Conservation (phyloP, 2,888 invertebrate genomes). For the Macrostomum cliftonense region DNA sequence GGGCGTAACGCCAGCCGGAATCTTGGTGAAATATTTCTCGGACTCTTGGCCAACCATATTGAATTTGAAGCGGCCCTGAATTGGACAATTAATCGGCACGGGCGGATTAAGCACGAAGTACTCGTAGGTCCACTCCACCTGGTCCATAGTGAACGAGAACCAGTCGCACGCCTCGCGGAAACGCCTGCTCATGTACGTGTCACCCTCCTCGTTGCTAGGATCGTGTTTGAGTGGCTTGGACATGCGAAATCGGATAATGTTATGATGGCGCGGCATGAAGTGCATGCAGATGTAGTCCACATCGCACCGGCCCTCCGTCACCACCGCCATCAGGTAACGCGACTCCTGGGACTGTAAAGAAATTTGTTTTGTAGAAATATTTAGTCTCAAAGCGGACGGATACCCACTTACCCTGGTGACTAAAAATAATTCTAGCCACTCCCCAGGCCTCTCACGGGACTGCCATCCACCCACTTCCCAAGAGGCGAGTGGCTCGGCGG, state of each 20-base stretch:
- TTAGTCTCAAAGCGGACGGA: no score
- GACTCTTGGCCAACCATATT: slow-evolving; percentile 45
- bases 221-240: slow-evolving; percentile 23
- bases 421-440: no score
- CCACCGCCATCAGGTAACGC: slow-evolving; percentile 79
- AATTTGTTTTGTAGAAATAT: no score
- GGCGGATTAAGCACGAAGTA: slow-evolving; percentile 43
- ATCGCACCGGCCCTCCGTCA: slow-evolving; percentile 83
- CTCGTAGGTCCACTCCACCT: slow-evolving; percentile 34
- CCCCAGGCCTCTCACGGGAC: no score
- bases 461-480: no score
- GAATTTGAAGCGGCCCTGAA: slow-evolving; percentile 87
- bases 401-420: no score
- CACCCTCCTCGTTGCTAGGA: slow-evolving; percentile 6
- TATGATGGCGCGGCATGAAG: slow-evolving; percentile 82
- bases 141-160: slow-evolving; percentile 35
- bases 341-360: slow-evolving; percentile 50
- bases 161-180: slow-evolving; percentile 35
- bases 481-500: no score
- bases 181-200: slow-evolving; percentile 20
- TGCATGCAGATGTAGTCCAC: slow-evolving; percentile 93
- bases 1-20: slow-evolving; percentile 78
- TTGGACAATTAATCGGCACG: slow-evolving; percentile 73
- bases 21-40: slow-evolving; percentile 61
- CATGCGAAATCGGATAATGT: slow-evolving; percentile 61